Evolutionary conservation across 2,113 vertebrate species (phyloP).

Genomic region (Megaceryle maxima): DNA sequence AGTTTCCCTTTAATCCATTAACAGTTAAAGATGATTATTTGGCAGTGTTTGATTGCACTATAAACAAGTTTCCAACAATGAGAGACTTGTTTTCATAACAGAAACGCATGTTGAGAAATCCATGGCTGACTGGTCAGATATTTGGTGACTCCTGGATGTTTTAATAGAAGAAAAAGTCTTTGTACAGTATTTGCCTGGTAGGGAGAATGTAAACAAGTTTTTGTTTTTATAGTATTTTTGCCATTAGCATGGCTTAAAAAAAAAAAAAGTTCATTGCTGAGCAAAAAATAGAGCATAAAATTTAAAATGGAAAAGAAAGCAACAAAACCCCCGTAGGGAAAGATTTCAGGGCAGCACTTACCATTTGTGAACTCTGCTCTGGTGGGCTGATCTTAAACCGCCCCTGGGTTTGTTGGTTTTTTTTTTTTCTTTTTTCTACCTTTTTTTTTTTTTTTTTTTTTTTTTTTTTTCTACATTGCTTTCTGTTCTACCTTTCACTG

Average conservation of each 20-base stretch:
- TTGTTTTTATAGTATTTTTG: background rate
- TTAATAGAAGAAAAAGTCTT: background rate
- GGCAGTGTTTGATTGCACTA: conserved; percentile 12
- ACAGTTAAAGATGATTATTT: conserved; percentile 4
- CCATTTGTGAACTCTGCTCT: background rate
- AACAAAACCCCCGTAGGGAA: background rate
- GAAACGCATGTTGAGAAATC: background rate
- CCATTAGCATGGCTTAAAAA: background rate
- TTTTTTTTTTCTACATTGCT: too few species aligned
- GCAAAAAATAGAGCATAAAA: background rate
- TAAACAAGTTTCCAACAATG: conserved; percentile 44
- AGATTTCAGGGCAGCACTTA: background rate
- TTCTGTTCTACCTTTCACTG: background rate
- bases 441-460: too few species aligned
- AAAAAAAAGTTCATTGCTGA: background rate
- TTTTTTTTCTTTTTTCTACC: too few species aligned
- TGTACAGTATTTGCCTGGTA: background rate
- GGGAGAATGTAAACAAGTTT: background rate
- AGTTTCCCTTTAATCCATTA: background rate
- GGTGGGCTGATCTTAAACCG: background rate
- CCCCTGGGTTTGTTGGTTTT: too few species aligned
- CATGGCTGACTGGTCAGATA: background rate
- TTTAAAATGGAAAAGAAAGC: background rate
- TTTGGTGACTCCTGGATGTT: background rate
- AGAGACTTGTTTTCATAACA: conserved; percentile 65